Percentiles rank a stretch among this genome's conserved stretches.
phyloP scores from a whole-genome alignment of 2,888 invertebrate species.

The Philereme vetulata region DNA sequence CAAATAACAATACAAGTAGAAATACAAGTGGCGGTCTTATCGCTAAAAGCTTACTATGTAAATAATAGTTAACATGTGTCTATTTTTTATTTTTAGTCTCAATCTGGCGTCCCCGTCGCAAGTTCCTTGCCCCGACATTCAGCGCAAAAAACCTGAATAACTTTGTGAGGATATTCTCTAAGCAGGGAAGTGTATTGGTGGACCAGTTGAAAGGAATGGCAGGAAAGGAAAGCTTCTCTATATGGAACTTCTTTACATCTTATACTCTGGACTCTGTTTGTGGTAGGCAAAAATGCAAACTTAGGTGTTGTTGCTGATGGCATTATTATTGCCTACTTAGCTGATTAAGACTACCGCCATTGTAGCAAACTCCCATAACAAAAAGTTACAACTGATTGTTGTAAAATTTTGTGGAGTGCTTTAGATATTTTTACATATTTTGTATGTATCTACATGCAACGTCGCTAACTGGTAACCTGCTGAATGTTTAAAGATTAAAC shows the following conservation, averaged over 20 bases:
- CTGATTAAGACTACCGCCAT: too few species aligned
- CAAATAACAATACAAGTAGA: too few species aligned
- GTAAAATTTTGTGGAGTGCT: too few species aligned
- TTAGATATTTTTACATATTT: too few species aligned
- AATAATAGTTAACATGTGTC: neutral
- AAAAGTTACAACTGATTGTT: too few species aligned
- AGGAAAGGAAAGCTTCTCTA: slow-evolving; percentile 41
- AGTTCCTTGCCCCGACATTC: slow-evolving; percentile 52
- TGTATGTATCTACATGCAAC: too few species aligned
- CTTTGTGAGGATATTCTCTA: slow-evolving; percentile 47
- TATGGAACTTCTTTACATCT: slow-evolving; percentile 51
- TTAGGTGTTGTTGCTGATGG: neutral
- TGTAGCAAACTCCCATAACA: too few species aligned
- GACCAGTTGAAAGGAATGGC: slow-evolving; percentile 35
- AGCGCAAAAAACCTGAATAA: slow-evolving; percentile 45
- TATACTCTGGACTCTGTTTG: slow-evolving; percentile 55
- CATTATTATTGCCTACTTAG: too few species aligned
- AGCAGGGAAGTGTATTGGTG: slow-evolving; percentile 44
- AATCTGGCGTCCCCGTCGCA: slow-evolving; percentile 57
- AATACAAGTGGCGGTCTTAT: too few species aligned
- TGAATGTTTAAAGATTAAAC: too few species aligned
- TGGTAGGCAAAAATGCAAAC: slow-evolving; percentile 37
- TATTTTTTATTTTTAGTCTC: slow-evolving; percentile 37
- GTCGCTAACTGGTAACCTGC: too few species aligned
- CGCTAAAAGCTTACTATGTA: too few species aligned